phyloP scores from a whole-genome alignment of 2,113 vertebrate genomes.

The Pavo muticus region DNA sequence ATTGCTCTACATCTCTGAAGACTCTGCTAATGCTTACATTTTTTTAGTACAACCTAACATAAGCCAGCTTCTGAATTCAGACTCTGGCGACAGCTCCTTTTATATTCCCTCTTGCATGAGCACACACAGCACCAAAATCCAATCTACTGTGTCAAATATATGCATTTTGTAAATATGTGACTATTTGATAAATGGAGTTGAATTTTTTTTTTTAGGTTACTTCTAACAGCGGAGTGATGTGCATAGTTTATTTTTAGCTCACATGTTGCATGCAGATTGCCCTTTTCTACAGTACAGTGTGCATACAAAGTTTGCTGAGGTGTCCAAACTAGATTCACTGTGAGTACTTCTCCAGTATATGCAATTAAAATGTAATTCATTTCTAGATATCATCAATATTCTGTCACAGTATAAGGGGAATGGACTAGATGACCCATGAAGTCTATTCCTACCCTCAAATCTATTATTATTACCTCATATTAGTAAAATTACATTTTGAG shows the following conservation, averaged over 20 bases:
- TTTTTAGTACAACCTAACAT: background rate
- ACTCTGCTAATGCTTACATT: background rate
- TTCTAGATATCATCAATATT: slow-evolving; percentile 45
- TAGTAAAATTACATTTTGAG: slow-evolving; percentile 59
- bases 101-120: slow-evolving; percentile 24
- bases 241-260: slow-evolving; percentile 33
- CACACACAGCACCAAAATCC: slow-evolving; percentile 3
- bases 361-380: slow-evolving; percentile 30
- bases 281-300: background rate
- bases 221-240: slow-evolving; percentile 2
- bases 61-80: slow-evolving; percentile 28
- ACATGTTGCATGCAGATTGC: slow-evolving; percentile 1
- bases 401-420: slow-evolving; percentile 44
- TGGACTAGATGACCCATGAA: slow-evolving; percentile 56
- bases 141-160: slow-evolving; percentile 11
- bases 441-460: slow-evolving; percentile 55
- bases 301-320: background rate
- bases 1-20: background rate
- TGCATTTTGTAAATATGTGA: slow-evolving; percentile 49
- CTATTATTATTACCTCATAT: slow-evolving; percentile 60
- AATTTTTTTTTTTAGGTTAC: background rate
- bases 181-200: slow-evolving; percentile 25
- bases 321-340: background rate
- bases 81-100: background rate
- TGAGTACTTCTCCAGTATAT: slow-evolving; percentile 14